Base-by-base conservation (phyloP, 2,113 vertebrate genomes). In the Irena cyanogastra region DNA sequence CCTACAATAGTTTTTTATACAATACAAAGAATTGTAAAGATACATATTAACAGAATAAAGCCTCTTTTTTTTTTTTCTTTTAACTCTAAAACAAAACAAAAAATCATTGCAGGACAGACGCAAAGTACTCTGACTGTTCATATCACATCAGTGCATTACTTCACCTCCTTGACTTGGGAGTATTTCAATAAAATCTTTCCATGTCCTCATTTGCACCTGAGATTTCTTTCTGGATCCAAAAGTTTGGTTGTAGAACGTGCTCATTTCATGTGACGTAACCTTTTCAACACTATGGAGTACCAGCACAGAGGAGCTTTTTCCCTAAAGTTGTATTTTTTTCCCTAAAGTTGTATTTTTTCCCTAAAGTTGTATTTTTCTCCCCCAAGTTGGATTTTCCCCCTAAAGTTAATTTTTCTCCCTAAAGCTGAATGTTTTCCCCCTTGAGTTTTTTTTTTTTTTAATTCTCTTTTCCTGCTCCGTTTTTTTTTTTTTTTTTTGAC, bases 91-190 rank as follows among this genome's bases (percentile, higher is more conserved):
- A 98, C 98, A 98, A 92, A 95, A 94, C 76, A 94, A 95, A 93
- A 74, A 83, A 92, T 92, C 33, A 93, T 95, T 96, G 95, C 97
- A 98, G 98, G 98, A 98, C 97, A 97, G 95, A 98, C 87, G 87
- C 97, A 97, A 97, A 97, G 97, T 97, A 98, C 97, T 98, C 97
- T 97, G 97, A 95, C 96, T 98, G 98, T 96, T 98, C 98, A 89
- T 98, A 97, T 98, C 98, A 97, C 97, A 98, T 99, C 99, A 99
- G 99, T 99, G 99, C 98, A 98, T 97, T 97, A 97, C 98, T 98
- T 97, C 96, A 98, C 98, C 98, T 98, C 98, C 97, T 97, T 98
- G 97, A 97, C 97, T 97, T 98, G 98, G 95, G 97, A 96, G 97
- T 98, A 90, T 92, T 93, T 94, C 87, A 92, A 94, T 84, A 97